Evolutionary conservation across 2,113 vertebrate genomes (phyloP).

Genomic region (Sitta europaea): DNA sequence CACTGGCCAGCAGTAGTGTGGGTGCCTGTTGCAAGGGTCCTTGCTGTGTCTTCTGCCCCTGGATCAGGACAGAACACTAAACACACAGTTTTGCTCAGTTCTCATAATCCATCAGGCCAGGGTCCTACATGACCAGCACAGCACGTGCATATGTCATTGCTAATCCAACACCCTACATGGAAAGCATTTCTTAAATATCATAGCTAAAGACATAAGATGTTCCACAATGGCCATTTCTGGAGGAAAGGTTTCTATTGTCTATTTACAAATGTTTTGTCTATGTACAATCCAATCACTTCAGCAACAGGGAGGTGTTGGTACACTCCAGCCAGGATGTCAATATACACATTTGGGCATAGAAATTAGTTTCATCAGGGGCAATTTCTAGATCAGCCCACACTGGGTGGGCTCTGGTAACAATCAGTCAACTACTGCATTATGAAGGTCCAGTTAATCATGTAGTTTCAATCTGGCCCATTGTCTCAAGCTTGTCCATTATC

Average conservation of each 20-base stretch:
- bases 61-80: neutral
- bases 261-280: neutral
- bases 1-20: rapidly evolving
- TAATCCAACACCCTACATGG: rapidly evolving
- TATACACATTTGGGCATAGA: neutral
- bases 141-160: neutral
- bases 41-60: neutral
- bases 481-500: neutral
- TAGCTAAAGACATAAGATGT: neutral
- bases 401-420: neutral
- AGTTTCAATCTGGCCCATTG: neutral
- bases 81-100: neutral
- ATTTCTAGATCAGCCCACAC: neutral
- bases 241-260: neutral
- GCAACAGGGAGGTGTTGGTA: neutral
- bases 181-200: neutral
- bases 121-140: neutral
- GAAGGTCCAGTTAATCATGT: neutral
- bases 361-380: neutral
- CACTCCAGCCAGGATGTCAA: neutral
- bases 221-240: neutral
- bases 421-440: neutral
- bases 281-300: neutral
- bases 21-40: neutral
- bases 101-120: neutral